These are phyloP conservation scores for Microchrysa polita DNA, from an alignment of 2,888 invertebrate genomes.

Conservation along the genomic window DNA sequence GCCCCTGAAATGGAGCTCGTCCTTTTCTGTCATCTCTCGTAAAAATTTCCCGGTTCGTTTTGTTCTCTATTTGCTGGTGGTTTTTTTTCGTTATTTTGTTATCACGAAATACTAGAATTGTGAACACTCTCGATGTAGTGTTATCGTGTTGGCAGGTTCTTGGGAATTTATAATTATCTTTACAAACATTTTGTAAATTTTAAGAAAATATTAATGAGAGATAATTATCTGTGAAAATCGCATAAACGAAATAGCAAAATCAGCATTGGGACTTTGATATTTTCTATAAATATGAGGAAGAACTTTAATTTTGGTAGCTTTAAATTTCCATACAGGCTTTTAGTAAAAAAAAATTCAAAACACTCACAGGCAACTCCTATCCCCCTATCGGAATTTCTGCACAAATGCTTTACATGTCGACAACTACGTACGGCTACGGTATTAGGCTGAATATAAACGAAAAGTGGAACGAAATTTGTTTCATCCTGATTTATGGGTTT, in stretches of 20 bases:
- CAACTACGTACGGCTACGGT: slow-evolving; percentile 22
- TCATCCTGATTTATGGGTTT: slow-evolving; percentile 46
- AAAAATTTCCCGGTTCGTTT: slow-evolving; percentile 9
- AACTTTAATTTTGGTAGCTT: too few relatives aligned
- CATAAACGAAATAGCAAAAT: too few relatives aligned
- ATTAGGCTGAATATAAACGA: slow-evolving; percentile 16
- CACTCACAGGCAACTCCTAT: too few relatives aligned
- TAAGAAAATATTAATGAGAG: too few relatives aligned
- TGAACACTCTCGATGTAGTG: not conserved
- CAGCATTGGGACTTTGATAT: too few relatives aligned
- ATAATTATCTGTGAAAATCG: too few relatives aligned
- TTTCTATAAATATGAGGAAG: too few relatives aligned
- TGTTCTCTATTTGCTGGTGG: not conserved
- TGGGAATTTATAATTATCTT: too few relatives aligned
- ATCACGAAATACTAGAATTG: not conserved
- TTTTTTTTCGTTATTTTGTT: not conserved
- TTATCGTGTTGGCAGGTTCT: not conserved
- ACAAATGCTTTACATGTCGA: not conserved
- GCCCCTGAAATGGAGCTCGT: slow-evolving; percentile 49
- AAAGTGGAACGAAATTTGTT: slow-evolving; percentile 44
- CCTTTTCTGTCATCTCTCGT: slow-evolving; percentile 35
- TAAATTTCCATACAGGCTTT: too few relatives aligned
- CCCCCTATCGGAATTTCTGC: too few relatives aligned
- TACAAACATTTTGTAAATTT: too few relatives aligned
- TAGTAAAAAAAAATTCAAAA: too few relatives aligned